These are phyloP conservation scores for Subanguina moxae DNA, from an alignment of 1,140 invertebrate species.

Conservation along the genomic window DNA sequence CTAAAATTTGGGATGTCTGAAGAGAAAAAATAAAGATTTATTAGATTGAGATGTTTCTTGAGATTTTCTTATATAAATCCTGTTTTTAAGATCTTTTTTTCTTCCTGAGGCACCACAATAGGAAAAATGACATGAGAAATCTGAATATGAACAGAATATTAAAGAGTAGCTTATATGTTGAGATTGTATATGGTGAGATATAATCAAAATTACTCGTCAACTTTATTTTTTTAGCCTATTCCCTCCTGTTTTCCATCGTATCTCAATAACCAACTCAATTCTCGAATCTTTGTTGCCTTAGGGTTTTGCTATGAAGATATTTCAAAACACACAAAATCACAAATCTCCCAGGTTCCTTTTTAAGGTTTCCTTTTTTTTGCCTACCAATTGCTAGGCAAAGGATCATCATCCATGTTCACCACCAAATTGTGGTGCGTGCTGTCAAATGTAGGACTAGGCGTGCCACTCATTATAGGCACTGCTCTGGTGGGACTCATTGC, in stretches of 20 bases:
- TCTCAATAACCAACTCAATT: background rate
- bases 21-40: background rate
- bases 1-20: conserved; percentile 16
- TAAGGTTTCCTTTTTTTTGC: conserved; percentile 4
- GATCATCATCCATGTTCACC: conserved; percentile 26
- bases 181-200: background rate
- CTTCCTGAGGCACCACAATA: background rate
- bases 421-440: conserved; percentile 18
- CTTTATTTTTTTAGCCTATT: too few relatives aligned
- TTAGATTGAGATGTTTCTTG: too few relatives aligned
- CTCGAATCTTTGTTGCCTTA: background rate
- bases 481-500: conserved; percentile 2
- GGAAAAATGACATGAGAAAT: background rate
- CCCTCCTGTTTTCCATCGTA: background rate
- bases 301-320: background rate
- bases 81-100: background rate
- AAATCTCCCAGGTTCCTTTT: background rate
- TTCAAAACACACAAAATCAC: too few relatives aligned
- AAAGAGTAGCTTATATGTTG: background rate
- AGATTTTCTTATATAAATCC: too few relatives aligned
- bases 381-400: conserved; percentile 27
- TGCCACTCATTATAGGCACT: conserved; percentile 5
- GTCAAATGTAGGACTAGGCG: conserved; percentile 11
- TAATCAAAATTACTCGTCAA: background rate
- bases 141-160: too few relatives aligned